Conservation (phyloP, 2,888 invertebrate genomes). For the Steromphala cineraria region DNA sequence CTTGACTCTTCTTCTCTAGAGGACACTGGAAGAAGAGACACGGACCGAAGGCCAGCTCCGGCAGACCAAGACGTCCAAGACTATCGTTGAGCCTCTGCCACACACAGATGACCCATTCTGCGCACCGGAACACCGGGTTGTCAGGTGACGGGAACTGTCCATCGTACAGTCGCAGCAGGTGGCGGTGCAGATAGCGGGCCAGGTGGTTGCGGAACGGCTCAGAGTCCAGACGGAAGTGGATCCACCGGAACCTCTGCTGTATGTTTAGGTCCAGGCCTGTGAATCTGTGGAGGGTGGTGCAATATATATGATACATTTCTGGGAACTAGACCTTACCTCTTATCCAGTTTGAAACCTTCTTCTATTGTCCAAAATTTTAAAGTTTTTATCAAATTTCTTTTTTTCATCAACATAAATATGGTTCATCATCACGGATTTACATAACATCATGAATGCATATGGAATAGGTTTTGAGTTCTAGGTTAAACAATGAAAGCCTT, state of each 20-base stretch:
- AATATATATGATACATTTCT: no score
- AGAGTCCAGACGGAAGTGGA: conserved; percentile 70
- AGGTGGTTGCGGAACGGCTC: conserved; percentile 70
- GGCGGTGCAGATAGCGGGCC: conserved; percentile 67
- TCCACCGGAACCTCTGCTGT: conserved; percentile 73
- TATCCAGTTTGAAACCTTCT: no score
- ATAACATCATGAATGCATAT: no score
- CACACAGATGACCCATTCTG: conserved; percentile 72
- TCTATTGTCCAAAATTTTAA: no score
- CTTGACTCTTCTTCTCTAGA: conserved; percentile 61
- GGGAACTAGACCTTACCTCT: no score
- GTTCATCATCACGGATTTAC: no score
- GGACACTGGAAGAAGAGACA: conserved; percentile 70
- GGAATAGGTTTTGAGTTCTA: no score
- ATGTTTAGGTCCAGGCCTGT: conserved; percentile 68
- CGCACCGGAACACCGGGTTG: conserved; percentile 57
- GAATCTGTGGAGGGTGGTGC: conserved; percentile 64
- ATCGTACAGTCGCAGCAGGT: conserved; percentile 60
- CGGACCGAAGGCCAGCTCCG: conserved; percentile 70
- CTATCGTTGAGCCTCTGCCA: conserved; percentile 73
- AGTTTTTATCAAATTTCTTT: no score
- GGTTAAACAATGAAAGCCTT: no score
- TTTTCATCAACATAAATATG: no score
- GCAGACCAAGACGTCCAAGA: conserved; percentile 68
- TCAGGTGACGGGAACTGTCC: conserved; percentile 59